phyloP scores from a whole-genome alignment of 2,888 invertebrate species.

The Phengaris alcon region DNA sequence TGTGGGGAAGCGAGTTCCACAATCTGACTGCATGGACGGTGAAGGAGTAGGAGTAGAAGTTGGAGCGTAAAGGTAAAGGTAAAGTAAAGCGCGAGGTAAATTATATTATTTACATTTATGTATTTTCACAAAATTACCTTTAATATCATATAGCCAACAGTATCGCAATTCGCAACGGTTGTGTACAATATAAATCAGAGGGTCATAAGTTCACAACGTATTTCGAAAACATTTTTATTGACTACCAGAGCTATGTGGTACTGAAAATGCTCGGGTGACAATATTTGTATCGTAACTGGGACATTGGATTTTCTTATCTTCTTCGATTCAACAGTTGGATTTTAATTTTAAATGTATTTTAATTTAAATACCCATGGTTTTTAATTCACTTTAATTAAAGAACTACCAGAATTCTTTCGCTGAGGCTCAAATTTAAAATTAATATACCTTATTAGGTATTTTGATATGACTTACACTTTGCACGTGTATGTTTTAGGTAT shows the following conservation, averaged over 20 bases:
- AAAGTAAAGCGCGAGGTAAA: no score
- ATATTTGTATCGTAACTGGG: not conserved
- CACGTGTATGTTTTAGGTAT: not conserved
- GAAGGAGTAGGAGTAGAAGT: no score
- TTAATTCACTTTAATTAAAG: no score
- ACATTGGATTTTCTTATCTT: not conserved
- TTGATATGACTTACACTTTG: not conserved
- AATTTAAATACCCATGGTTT: not conserved
- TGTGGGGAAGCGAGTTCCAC: no score
- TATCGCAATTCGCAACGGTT: not conserved
- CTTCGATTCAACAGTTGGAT: no score
- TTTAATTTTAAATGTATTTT: not conserved
- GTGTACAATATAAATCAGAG: not conserved
- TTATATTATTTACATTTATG: no score
- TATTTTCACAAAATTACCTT: no score
- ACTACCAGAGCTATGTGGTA: not conserved
- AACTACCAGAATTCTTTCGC: no score
- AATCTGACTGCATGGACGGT: no score
- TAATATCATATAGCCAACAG: not conserved
- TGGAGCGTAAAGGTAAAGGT: no score
- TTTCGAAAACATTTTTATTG: slow-evolving; percentile 4
- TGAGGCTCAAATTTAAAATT: not conserved
- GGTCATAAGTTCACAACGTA: not conserved
- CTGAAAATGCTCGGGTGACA: not conserved
- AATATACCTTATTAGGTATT: not conserved